Conservation (phyloP, 1,140 invertebrate species). For the Trachelipus rathkii region DNA sequence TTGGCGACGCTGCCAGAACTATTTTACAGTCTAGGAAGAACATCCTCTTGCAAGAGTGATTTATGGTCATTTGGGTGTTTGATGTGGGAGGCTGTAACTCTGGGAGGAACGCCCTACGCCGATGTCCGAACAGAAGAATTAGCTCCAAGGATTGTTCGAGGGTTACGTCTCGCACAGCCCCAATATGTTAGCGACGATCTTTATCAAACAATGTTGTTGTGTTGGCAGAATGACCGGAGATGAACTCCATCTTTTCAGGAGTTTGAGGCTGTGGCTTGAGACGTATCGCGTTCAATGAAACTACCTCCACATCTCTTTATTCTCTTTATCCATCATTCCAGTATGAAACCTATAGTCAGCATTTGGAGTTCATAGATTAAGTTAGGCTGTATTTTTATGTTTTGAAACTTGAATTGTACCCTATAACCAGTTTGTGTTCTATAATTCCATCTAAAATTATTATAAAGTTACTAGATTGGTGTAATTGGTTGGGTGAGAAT, state of each 20-base stretch:
- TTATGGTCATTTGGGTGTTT: slow-evolving; percentile 77
- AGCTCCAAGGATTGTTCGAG: slow-evolving; percentile 61
- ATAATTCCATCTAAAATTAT: too few species aligned
- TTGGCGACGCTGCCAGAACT: slow-evolving; percentile 74
- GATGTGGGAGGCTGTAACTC: slow-evolving; percentile 75
- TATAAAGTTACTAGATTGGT: too few species aligned
- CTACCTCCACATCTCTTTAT: slow-evolving; percentile 37
- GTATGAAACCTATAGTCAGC: slow-evolving; percentile 43
- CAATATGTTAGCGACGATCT: slow-evolving; percentile 65
- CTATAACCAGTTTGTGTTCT: too few species aligned
- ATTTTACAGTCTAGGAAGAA: slow-evolving; percentile 61
- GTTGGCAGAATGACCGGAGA: slow-evolving; percentile 77
- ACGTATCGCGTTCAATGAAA: slow-evolving; percentile 28
- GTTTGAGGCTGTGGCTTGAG: slow-evolving; percentile 49
- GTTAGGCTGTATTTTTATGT: slow-evolving; percentile 22
- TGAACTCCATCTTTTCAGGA: slow-evolving; percentile 66
- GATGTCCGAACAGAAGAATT: slow-evolving; percentile 64
- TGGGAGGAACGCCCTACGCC: slow-evolving; percentile 74
- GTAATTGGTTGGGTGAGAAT: too few species aligned
- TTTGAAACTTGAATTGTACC: too few species aligned
- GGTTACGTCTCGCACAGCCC: slow-evolving; percentile 66
- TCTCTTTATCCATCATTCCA: slow-evolving; percentile 43
- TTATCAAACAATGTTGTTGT: slow-evolving; percentile 75
- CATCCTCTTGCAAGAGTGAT: slow-evolving; percentile 65
- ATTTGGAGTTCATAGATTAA: slow-evolving; percentile 43